Base-by-base conservation (phyloP, 1,140 invertebrate genomes). In the Hesperophylax magnus region DNA sequence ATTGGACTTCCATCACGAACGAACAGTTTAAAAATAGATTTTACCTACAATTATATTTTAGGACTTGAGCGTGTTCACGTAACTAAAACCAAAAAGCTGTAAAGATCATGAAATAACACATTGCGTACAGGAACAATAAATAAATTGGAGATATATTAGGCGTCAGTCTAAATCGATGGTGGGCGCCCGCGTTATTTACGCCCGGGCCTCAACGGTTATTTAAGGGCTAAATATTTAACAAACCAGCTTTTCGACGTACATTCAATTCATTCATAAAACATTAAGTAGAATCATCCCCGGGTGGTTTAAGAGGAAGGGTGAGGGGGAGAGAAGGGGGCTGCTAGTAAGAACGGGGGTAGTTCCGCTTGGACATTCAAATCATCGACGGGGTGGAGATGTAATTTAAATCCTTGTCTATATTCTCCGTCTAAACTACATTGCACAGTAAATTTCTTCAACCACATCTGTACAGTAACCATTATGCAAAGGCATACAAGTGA, bases 211-310 rank as follows among this genome's bases (percentile, higher is more conserved):
- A 74, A 67, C 34, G 67, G 81, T 82, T 75, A 75, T 82, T 82
- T 74, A 75, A 60, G 39, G 58, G 31, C 58, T 82, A 75, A 82
- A 82, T 82, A 82, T 79, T 82, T 79, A 78, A 82, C 77, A 63
- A 75, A 79, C 69, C 81, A 74, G 76, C 67, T 75, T 82, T 82
- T 75, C 77, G 80, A 61, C 67, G 81, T 82, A 69, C 56, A 82
- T 82, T 82, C 77, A 67, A 79, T 82, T 76, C 81, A 82, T 82
- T 82, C 77, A 82, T 79, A 78, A 82, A 82, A 82, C 81, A 82
- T 82, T 14, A 18, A 20, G 58, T 15, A 34, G 58, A 77, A 63
- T 60, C 24, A 63, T 39, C 3, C 31, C 61, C 5, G 54, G 58
- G 74, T 34, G 56, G 53, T 60, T 69, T 69, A 39, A 6, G 56